Conservation (phyloP, 1,140 invertebrate genomes). For the Bicyclus anynana region DNA sequence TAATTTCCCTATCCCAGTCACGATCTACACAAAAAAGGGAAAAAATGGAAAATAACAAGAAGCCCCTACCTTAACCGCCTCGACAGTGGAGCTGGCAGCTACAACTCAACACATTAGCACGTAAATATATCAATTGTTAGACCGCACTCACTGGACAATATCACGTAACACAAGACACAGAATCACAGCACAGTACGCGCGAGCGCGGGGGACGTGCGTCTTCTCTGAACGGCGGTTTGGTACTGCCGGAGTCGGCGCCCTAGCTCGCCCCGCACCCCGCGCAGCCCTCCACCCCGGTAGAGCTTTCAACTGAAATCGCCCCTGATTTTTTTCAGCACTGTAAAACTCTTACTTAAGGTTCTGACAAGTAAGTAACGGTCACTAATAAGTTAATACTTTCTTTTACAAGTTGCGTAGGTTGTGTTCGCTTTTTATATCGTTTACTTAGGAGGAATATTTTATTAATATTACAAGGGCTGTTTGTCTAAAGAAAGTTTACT, state of each 20-base stretch:
- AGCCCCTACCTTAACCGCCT: background rate
- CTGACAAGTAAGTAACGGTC: background rate
- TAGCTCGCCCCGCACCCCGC: constrained; percentile 13
- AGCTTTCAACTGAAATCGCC: constrained; percentile 4
- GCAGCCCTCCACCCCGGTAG: constrained; percentile 2
- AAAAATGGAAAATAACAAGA: background rate
- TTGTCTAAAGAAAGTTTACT: too few relatives aligned
- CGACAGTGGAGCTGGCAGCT: background rate
- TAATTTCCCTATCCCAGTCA: background rate
- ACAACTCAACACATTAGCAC: constrained; percentile 8
- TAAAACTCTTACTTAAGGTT: constrained; percentile 8
- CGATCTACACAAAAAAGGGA: background rate
- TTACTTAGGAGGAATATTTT: too few relatives aligned
- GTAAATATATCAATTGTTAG: background rate
- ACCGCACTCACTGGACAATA: constrained; percentile 37
- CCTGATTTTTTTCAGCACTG: constrained; percentile 12
- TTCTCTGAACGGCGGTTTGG: constrained; percentile 6
- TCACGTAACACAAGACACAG: constrained; percentile 32
- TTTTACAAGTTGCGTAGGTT: too few relatives aligned
- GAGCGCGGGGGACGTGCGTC: background rate
- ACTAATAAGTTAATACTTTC: background rate
- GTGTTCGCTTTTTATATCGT: too few relatives aligned
- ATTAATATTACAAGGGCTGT: too few relatives aligned
- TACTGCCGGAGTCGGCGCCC: constrained; percentile 40
- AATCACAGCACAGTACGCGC: constrained; percentile 17